phyloP scores from a whole-genome alignment of 2,113 vertebrate genomes.

The Bubo bubo region DNA sequence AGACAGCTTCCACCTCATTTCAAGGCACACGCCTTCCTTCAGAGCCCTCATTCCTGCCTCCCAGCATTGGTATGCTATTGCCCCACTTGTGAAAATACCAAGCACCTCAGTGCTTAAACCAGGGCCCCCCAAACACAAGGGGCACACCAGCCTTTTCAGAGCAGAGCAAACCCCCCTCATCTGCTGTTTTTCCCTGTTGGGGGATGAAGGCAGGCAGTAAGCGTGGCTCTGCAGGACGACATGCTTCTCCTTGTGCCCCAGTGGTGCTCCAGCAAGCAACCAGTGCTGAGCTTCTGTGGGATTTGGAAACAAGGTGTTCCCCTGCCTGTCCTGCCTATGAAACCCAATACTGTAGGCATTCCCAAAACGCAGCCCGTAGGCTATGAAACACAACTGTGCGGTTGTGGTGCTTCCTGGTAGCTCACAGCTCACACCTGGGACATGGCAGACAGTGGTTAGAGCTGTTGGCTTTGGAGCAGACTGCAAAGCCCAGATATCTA shows the following conservation, averaged over 20 bases:
- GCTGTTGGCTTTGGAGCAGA: neutral
- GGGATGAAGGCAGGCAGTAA: neutral
- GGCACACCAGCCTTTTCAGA: rapidly evolving
- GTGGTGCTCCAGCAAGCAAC: neutral
- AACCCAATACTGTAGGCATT: neutral
- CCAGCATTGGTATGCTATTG: neutral
- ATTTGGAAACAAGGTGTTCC: rapidly evolving
- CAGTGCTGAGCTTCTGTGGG: neutral
- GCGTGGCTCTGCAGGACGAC: neutral
- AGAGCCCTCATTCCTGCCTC: neutral
- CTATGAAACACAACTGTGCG: neutral
- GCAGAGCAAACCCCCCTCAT: neutral
- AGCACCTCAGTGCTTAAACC: neutral
- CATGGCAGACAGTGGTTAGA: neutral
- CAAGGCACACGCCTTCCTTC: neutral
- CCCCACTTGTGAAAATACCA: neutral
- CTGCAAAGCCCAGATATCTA: neutral
- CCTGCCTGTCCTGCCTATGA: neutral
- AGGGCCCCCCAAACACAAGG: neutral
- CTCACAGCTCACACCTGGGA: neutral
- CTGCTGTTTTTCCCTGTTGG: neutral
- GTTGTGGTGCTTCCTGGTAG: neutral
- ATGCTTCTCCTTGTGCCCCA: rapidly evolving
- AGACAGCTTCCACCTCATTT: neutral
- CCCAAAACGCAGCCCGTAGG: neutral